Evolutionary conservation across 2,797 vertebrate genomes (phyloP).

Genomic region (Tympanoctomys barrerae): DNA sequence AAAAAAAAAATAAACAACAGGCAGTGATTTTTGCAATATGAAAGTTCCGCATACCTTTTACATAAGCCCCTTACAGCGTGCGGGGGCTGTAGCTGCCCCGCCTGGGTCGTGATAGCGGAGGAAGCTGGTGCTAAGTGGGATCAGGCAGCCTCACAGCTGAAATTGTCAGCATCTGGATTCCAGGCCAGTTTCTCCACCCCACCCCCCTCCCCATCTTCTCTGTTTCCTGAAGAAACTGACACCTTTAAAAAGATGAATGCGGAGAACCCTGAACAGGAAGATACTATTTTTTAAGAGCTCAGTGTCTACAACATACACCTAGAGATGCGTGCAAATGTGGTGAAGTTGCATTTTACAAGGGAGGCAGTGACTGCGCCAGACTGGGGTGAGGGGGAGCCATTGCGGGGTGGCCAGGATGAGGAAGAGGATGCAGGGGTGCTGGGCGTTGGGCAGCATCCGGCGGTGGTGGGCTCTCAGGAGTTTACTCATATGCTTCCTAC

Average conservation of each 20-base stretch:
- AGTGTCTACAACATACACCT: constrained; percentile 4
- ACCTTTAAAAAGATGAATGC: not conserved
- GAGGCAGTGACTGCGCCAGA: not conserved
- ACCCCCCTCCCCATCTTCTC: not conserved
- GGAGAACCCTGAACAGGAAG: not conserved
- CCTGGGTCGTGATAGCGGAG: not conserved
- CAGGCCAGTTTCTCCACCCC: not conserved
- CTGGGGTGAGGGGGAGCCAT: not conserved
- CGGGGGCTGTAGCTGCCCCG: not conserved
- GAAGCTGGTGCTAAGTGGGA: not conserved
- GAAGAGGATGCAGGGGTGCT: too few species aligned
- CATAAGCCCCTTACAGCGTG: not conserved
- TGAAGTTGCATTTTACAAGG: constrained; percentile 32
- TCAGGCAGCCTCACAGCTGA: not conserved
- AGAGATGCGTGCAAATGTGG: not conserved
- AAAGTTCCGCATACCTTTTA: not conserved
- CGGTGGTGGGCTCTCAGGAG: accelerated
- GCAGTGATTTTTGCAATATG: not conserved
- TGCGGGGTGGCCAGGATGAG: not conserved
- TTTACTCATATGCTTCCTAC: not conserved
- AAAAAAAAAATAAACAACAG: not conserved
- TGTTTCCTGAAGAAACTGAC: not conserved
- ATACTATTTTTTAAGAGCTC: constrained; percentile 32
- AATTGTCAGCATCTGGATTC: not conserved
- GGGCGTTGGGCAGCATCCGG: not conserved